A percentile compares a stretch with the other conserved stretches of the same genome.
Conservation (phyloP, 2,113 vertebrate species). For the Ardeotis arabs region DNA sequence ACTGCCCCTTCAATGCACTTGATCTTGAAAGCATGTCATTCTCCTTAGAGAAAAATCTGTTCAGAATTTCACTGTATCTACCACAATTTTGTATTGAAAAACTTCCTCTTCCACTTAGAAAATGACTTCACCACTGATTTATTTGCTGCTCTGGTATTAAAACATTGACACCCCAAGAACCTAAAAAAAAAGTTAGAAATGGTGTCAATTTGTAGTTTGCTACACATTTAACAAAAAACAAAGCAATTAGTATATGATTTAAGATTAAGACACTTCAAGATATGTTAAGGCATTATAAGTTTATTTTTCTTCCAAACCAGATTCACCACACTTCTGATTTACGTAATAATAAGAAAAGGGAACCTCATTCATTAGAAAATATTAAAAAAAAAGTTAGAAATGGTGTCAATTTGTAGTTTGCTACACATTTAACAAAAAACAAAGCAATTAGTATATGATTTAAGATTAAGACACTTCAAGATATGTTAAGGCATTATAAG, state of each 20-base stretch:
- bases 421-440: conserved; percentile 54
- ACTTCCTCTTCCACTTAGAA: conserved; percentile 88
- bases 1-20: conserved; percentile 96
- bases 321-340: conserved; percentile 47
- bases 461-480: conserved; percentile 68
- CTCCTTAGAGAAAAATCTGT: conserved; percentile 96
- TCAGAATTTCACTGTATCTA: conserved; percentile 96
- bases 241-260: conserved; percentile 53
- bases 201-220: conserved; percentile 61
- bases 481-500: conserved; percentile 61
- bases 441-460: conserved; percentile 53
- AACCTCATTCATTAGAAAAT: neutral
- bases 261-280: conserved; percentile 67
- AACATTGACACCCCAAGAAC: conserved; percentile 99
- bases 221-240: conserved; percentile 57
- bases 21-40: conserved; percentile 91
- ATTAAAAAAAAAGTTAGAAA: conserved; percentile 83
- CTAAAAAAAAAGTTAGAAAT: conserved; percentile 83
- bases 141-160: conserved; percentile 89
- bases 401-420: conserved; percentile 60
- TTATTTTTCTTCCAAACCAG: conserved; percentile 54
- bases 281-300: conserved; percentile 62
- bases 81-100: conserved; percentile 88
- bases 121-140: conserved; percentile 89
- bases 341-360: neutral